Evolutionary conservation across 2,113 vertebrate species (phyloP).

Genomic region (Pongo pygmaeus): DNA sequence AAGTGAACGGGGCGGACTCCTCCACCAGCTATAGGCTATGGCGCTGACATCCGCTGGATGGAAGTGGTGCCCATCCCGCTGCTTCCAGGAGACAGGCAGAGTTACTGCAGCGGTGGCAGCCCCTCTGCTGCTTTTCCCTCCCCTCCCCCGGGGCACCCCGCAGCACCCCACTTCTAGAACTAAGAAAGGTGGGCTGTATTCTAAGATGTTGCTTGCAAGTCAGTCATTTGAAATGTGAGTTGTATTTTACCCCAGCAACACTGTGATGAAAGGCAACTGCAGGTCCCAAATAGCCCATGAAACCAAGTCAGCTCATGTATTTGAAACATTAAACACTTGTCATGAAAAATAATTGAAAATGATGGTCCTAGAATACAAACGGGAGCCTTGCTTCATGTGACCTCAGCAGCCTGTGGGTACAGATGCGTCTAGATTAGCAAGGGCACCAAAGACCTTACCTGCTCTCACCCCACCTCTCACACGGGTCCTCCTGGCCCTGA

Average conservation of each 20-base stretch:
- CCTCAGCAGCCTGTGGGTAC: background rate
- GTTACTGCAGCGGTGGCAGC: background rate
- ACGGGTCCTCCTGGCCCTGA: background rate
- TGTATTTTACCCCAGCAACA: background rate
- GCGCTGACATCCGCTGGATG: accelerated
- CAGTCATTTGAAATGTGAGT: background rate
- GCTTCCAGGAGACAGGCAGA: background rate
- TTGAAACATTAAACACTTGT: background rate
- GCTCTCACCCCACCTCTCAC: background rate
- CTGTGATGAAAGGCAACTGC: background rate
- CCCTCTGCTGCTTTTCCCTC: background rate
- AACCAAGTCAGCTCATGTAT: background rate
- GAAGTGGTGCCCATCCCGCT: accelerated
- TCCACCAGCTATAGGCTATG: no score
- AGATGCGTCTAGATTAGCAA: no score
- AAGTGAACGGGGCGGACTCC: no score
- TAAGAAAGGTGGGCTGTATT: no score
- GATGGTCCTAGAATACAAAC: background rate
- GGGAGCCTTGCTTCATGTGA: background rate
- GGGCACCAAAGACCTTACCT: background rate
- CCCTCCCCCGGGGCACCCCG: accelerated
- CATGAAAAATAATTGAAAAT: background rate
- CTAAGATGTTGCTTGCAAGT: background rate
- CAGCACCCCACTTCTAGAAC: no score
- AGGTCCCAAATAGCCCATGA: background rate